Conservation (phyloP, 2,797 vertebrate genomes). For the Xerus rutilus region DNA sequence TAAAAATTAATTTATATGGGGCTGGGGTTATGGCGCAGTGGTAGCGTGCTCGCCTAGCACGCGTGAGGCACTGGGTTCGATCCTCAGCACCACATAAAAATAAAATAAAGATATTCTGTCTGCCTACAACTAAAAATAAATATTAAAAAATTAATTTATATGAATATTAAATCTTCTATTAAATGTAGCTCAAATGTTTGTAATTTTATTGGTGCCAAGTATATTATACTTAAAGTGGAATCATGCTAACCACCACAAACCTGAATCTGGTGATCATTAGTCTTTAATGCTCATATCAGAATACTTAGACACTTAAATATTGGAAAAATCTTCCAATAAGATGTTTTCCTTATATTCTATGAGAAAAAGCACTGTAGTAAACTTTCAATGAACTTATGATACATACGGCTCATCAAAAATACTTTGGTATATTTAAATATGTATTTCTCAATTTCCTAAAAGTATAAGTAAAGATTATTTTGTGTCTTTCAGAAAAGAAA, state of each 20-base stretch:
- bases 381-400: constrained; percentile 37
- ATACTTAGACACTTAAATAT: not conserved
- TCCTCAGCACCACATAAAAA: no score
- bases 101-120: no score
- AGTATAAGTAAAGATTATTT: constrained; percentile 49
- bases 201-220: not conserved
- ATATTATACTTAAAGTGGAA: not conserved
- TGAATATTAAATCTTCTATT: not conserved
- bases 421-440: constrained; percentile 20
- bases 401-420: constrained; percentile 49
- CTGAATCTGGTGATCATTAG: not conserved
- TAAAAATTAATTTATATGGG: constrained; percentile 53
- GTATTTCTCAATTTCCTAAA: constrained; percentile 54
- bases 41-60: no score
- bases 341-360: not conserved
- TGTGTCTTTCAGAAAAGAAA: constrained; percentile 59
- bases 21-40: no score
- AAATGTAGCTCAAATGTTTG: constrained; percentile 44
- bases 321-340: not conserved
- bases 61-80: no score
- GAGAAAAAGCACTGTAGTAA: constrained; percentile 56
- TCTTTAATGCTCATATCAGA: constrained; percentile 26
- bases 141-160: constrained; percentile 51
- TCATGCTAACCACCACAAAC: constrained; percentile 1
- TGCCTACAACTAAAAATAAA: no score